Evolutionary conservation across 2,888 invertebrate species (phyloP), one percentile per base, ranked within the genome.

Genomic region (Erannis defoliaria): DNA sequence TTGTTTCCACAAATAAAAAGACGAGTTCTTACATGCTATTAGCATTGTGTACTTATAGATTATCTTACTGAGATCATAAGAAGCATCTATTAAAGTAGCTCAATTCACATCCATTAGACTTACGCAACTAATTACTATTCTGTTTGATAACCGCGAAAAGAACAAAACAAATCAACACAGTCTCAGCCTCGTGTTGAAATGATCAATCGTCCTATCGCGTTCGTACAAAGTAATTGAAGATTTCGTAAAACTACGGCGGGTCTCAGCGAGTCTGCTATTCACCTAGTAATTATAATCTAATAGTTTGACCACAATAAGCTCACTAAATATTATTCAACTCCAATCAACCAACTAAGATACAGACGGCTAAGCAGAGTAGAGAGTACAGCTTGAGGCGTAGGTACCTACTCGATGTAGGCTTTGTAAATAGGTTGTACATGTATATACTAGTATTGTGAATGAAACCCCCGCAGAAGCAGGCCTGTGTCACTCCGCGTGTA

Each of bases 221-320:
- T 63, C 43, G 42, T 55, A 57, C 64, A 62, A 62, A 80, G 77
- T 80, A 73, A 78, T 71, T 66, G 75, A 57, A 56, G 73, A 81
- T 82, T 81, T 82, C 74, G 75, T 77, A 81, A 81, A 81, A 77
- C 67, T 77, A 72, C 74, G 64, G 71, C 70, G 70, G 64, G 71
- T 66, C 58, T 66, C 63, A 64, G 54, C 67, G n/a, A 45, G 51
- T 51, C 43, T n/a, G 64, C 55, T 73, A 71, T 64, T 64, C 67
- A 74, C 64, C 51, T 46, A 56, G 74, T 72, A 81, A 82, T 84
- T 85, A 60, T 49, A 60, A 49, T 14, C 33, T 4, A 18, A 60
- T 16, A 60, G 60, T 50, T 21, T 37, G 55, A 60, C 55, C 49
- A 50, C 37, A 23, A 19, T 60, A 12, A 43, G 23, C 10, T 43